Conservation (phyloP, 2,888 invertebrate species). For the Cryptophagus acutangulus region DNA sequence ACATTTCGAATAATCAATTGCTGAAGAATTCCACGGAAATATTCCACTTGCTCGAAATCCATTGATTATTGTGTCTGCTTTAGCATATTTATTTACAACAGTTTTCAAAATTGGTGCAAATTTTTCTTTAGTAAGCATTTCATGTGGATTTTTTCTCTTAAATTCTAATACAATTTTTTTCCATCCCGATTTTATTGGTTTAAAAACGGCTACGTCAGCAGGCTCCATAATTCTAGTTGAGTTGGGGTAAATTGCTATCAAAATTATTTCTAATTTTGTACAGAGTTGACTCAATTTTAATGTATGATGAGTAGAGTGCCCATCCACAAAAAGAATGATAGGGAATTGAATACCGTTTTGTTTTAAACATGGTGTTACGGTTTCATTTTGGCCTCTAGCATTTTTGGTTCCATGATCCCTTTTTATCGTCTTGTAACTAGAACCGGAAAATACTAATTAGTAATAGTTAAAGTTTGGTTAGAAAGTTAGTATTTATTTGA, state of each 20-base stretch:
- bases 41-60: conserved; percentile 23
- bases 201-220: conserved; percentile 30
- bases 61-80: conserved; percentile 19
- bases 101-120: conserved; percentile 17
- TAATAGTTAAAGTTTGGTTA: too few species aligned
- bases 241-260: conserved; percentile 32
- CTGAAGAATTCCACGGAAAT: conserved; percentile 20
- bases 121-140: too few species aligned
- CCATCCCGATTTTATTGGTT: conserved; percentile 27
- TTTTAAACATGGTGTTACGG: too few species aligned
- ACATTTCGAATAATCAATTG: conserved; percentile 19
- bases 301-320: too few species aligned
- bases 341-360: too few species aligned
- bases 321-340: too few species aligned
- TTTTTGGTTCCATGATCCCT: too few species aligned
- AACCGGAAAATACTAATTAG: too few species aligned
- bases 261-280: conserved; percentile 24
- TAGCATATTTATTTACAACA: conserved; percentile 14
- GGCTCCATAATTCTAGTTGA: conserved; percentile 30
- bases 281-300: too few species aligned
- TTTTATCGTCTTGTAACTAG: too few species aligned
- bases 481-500: too few species aligned
- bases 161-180: conserved; percentile 32
- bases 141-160: conserved; percentile 29
- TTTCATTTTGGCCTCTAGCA: too few species aligned